Conservation (phyloP, 2,797 vertebrate species). For the Leontopithecus rosalia region DNA sequence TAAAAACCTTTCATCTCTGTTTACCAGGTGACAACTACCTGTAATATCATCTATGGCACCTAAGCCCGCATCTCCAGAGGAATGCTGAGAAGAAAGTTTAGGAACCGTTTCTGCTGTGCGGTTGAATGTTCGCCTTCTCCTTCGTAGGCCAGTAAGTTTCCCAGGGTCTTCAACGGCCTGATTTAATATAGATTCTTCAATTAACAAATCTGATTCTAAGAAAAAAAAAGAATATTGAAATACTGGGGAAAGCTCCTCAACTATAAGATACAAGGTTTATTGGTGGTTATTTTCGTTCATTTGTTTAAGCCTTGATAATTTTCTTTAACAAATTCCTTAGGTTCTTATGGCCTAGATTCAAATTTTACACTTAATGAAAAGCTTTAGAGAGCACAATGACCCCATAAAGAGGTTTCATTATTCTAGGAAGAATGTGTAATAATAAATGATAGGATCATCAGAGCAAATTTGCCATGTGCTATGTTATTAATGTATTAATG, state of each 20-base stretch:
- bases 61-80: constrained; percentile 83
- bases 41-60: constrained; percentile 73
- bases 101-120: constrained; percentile 88
- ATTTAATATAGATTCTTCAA: constrained; percentile 91
- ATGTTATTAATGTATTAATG: constrained; percentile 51
- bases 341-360: constrained; percentile 38
- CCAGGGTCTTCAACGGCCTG: constrained; percentile 89
- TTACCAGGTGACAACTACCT: constrained; percentile 77
- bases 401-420: constrained; percentile 44
- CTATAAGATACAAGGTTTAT: neutral
- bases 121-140: constrained; percentile 91
- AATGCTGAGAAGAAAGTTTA: constrained; percentile 85
- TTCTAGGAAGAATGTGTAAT: constrained; percentile 69
- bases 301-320: constrained; percentile 35
- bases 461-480: constrained; percentile 41
- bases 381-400: constrained; percentile 28
- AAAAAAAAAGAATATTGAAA: constrained; percentile 22
- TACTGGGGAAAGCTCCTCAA: neutral
- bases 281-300: neutral
- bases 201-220: constrained; percentile 91
- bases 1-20: neutral
- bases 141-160: constrained; percentile 88
- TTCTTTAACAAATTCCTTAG: neutral
- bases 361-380: constrained; percentile 67
- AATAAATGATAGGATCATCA: constrained; percentile 69